Conservation (phyloP, 2,888 invertebrate species). For the Drosophila meridionalis region DNA sequence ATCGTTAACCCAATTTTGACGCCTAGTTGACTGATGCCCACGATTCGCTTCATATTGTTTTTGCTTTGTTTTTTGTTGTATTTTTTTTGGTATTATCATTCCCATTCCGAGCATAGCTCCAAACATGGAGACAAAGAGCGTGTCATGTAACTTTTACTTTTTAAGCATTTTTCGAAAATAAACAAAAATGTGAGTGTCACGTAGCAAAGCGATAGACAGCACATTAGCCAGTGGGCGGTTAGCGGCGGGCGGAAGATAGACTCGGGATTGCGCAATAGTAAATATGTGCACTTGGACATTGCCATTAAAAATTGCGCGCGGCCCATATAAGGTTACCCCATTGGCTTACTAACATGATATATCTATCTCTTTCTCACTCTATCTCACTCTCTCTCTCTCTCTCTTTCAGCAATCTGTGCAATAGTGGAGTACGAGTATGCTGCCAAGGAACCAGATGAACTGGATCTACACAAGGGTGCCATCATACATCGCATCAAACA, state of each 20-base stretch:
- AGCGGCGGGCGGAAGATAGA: constrained; percentile 16
- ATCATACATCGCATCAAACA: constrained; percentile 92
- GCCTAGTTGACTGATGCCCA: constrained; percentile 36
- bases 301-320: constrained; percentile 53
- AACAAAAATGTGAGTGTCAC: constrained; percentile 60
- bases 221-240: neutral
- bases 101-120: constrained; percentile 11
- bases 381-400: neutral
- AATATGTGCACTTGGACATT: constrained; percentile 65
- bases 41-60: constrained; percentile 11
- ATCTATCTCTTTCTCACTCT: constrained; percentile 6
- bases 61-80: neutral
- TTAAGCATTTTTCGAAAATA: constrained; percentile 41
- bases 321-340: constrained; percentile 40
- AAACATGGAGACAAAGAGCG: constrained; percentile 44
- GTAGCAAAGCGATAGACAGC: constrained; percentile 49
- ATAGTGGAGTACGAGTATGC: constrained; percentile 94
- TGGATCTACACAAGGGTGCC: constrained; percentile 93
- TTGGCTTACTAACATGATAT: constrained; percentile 30
- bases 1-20: constrained; percentile 30
- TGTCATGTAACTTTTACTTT: constrained; percentile 79
- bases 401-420: constrained; percentile 87
- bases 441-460: constrained; percentile 94
- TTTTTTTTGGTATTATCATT: constrained; percentile 29
- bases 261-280: constrained; percentile 63